Evolutionary conservation across 2,113 vertebrate genomes (phyloP).

Genomic region (Symphodus melops): DNA sequence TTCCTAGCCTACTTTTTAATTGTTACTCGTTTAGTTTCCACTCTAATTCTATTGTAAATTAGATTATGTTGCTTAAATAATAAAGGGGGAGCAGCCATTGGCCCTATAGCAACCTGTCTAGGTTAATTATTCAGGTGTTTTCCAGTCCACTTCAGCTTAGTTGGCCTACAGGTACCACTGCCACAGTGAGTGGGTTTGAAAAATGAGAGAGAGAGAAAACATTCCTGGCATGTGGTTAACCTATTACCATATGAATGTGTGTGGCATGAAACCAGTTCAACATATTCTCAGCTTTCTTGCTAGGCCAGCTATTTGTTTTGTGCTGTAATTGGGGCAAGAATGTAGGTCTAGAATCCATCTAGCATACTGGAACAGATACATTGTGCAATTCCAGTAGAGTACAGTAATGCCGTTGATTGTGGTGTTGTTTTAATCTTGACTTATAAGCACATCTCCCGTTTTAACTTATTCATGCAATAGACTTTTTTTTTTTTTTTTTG

Average conservation of each 20-base stretch:
- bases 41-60: not conserved
- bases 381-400: conserved; percentile 19
- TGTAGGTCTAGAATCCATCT: conserved; percentile 66
- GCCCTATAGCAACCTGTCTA: conserved; percentile 5
- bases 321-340: conserved; percentile 75
- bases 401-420: conserved; percentile 18
- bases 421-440: conserved; percentile 44
- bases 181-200: not conserved
- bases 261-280: conserved; percentile 65
- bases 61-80: conserved; percentile 2
- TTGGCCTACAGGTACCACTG: conserved; percentile 29
- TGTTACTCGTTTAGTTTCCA: not conserved
- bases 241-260: conserved; percentile 74
- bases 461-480: conserved; percentile 76
- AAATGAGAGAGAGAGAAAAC: conserved; percentile 11
- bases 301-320: conserved; percentile 69
- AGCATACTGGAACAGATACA: conserved; percentile 38
- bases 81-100: not conserved
- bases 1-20: not conserved
- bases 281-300: conserved; percentile 35
- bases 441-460: conserved; percentile 26
- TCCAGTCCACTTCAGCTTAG: conserved; percentile 26
- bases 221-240: conserved; percentile 52
- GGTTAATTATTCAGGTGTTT: conserved; percentile 63
- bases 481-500: conserved; percentile 66